Conservation (phyloP, 2,888 invertebrate genomes). For the Limulus polyphemus region DNA sequence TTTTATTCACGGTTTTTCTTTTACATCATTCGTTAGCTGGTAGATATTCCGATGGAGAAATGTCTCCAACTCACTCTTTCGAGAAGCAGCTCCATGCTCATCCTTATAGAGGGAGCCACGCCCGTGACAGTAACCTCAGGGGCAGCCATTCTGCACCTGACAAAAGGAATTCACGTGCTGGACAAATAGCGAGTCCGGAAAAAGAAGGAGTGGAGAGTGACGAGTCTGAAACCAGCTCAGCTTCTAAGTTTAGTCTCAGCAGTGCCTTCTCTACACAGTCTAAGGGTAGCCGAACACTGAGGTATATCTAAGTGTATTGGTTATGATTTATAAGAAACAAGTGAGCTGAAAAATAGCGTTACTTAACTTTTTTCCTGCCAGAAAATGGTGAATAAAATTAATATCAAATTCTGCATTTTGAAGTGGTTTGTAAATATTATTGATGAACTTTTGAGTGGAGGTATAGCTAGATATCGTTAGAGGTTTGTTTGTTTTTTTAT, state of each 20-base stretch:
- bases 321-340: no score
- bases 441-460: no score
- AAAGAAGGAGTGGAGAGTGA: conserved; percentile 42
- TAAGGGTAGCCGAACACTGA: conserved; percentile 50
- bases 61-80: conserved; percentile 29
- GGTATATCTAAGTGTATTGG: conserved; percentile 27
- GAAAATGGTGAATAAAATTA: no score
- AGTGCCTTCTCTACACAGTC: conserved; percentile 94
- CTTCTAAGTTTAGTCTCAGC: conserved; percentile 58
- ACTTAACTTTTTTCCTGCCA: no score
- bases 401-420: no score
- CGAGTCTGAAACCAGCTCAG: conserved; percentile 38
- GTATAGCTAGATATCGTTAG: no score
- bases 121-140: conserved; percentile 8
- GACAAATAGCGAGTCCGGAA: conserved; percentile 22
- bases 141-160: no score
- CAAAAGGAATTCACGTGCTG: neutral
- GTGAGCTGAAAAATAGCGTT: no score
- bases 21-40: neutral
- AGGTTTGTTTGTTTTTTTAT: no score
- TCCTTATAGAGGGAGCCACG: neutral
- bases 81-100: conserved; percentile 22
- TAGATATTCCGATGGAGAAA: conserved; percentile 28
- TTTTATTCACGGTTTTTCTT: no score
- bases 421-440: no score